Percentiles rank a stretch among this genome's conserved stretches.
phyloP scores from a whole-genome alignment of 2,113 vertebrate species.

The Eudyptes chrysolophus region DNA sequence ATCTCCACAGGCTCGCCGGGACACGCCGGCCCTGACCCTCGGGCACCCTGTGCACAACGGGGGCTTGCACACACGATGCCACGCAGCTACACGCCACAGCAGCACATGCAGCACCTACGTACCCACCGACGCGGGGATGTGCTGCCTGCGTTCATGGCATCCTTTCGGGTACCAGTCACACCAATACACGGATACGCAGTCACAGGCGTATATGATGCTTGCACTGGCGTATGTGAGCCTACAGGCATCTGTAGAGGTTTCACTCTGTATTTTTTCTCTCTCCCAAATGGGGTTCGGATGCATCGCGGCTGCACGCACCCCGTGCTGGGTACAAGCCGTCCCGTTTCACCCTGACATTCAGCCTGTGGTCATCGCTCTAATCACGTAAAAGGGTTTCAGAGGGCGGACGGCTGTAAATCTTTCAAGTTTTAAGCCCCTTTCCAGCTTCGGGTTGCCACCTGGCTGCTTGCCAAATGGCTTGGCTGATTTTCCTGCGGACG shows the following conservation, averaged over 20 bases:
- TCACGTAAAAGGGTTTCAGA: background rate
- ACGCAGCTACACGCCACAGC: background rate
- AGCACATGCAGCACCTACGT: accelerated
- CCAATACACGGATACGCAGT: accelerated
- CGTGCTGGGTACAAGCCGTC: background rate
- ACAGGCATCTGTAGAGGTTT: accelerated
- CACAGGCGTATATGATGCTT: accelerated
- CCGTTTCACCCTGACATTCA: accelerated
- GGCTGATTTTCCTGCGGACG: background rate
- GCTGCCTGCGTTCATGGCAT: accelerated
- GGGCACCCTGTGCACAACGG: accelerated
- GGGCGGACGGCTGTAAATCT: background rate
- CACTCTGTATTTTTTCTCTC: too few relatives aligned
- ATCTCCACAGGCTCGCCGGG: background rate
- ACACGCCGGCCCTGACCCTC: background rate
- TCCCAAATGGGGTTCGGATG: accelerated
- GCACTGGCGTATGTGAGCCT: accelerated
- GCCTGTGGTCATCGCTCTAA: background rate
- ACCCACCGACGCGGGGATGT: accelerated
- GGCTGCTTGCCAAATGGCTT: background rate
- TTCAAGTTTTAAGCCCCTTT: background rate
- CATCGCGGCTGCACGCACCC: accelerated
- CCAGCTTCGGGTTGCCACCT: background rate
- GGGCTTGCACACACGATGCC: accelerated
- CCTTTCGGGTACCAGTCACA: accelerated